Conservation (phyloP, 1,140 invertebrate species). For the Campoletis sonorensis region DNA sequence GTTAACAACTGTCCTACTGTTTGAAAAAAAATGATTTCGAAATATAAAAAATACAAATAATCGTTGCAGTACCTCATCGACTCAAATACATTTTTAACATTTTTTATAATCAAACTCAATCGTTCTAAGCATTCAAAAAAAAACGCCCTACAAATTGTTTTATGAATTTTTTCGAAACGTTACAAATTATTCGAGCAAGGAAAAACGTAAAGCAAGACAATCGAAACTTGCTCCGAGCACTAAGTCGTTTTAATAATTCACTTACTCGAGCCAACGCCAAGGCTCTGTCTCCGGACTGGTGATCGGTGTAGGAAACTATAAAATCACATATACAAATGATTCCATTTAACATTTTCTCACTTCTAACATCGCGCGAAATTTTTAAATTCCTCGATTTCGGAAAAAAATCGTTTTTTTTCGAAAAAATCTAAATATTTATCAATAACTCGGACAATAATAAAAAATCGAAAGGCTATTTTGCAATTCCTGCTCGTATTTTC, state of each 20-base stretch:
- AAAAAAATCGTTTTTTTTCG: no score
- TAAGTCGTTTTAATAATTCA: conserved; percentile 60
- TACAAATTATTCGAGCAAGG: conserved; percentile 44
- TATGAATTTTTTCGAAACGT: background rate
- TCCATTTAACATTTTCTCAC: background rate
- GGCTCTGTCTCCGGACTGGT: conserved; percentile 89
- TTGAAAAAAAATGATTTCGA: no score
- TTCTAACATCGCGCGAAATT: background rate
- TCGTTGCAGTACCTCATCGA: no score
- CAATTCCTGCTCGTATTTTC: no score
- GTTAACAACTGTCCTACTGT: no score
- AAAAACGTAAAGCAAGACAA: conserved; percentile 55
- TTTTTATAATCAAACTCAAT: background rate
- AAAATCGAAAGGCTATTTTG: no score
- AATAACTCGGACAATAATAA: no score
- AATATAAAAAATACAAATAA: no score
- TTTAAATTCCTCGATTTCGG: background rate
- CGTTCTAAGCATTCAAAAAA: conserved; percentile 6
- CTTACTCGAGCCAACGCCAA: conserved; percentile 92
- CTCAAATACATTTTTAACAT: no score
- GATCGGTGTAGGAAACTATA: conserved; percentile 88
- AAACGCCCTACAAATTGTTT: background rate
- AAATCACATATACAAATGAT: conserved; percentile 69
- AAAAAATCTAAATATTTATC: no score
- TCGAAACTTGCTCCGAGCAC: conserved; percentile 61